Evolutionary conservation across 2,113 vertebrate genomes (phyloP).

Genomic region (Muntiacus muntjak): DNA sequence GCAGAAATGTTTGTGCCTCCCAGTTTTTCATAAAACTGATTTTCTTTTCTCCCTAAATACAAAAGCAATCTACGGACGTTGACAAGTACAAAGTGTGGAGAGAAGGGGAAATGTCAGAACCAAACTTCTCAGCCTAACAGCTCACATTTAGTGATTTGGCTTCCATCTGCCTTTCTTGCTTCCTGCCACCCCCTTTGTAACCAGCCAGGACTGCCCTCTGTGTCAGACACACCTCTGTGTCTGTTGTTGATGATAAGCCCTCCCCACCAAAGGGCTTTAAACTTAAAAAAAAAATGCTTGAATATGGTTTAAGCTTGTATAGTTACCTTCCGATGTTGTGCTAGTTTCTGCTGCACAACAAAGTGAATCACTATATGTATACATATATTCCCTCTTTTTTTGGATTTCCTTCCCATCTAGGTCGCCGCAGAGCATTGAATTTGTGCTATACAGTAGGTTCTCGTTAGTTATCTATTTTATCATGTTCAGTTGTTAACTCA

Average conservation of each 20-base stretch:
- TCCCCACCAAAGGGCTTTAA: background rate
- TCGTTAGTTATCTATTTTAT: accelerated
- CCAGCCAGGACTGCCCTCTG: background rate
- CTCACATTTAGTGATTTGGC: accelerated
- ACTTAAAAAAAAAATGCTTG: no score
- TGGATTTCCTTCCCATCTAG: background rate
- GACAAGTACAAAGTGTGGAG: background rate
- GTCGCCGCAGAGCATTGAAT: accelerated
- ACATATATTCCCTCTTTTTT: background rate
- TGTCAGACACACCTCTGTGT: background rate
- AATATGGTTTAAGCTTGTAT: background rate
- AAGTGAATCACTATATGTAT: background rate
- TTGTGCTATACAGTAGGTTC: background rate
- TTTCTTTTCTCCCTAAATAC: background rate
- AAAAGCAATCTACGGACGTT: background rate
- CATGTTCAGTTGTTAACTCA: background rate
- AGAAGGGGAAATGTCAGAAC: background rate
- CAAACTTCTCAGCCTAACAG: no score
- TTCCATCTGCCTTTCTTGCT: background rate
- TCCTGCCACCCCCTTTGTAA: background rate
- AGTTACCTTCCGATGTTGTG: background rate
- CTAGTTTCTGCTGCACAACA: background rate
- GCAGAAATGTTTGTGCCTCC: background rate
- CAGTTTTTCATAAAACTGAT: background rate
- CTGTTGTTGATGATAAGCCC: no score